Base-by-base conservation (phyloP, 2,888 invertebrate genomes). In the Syrphus vitripennis region DNA sequence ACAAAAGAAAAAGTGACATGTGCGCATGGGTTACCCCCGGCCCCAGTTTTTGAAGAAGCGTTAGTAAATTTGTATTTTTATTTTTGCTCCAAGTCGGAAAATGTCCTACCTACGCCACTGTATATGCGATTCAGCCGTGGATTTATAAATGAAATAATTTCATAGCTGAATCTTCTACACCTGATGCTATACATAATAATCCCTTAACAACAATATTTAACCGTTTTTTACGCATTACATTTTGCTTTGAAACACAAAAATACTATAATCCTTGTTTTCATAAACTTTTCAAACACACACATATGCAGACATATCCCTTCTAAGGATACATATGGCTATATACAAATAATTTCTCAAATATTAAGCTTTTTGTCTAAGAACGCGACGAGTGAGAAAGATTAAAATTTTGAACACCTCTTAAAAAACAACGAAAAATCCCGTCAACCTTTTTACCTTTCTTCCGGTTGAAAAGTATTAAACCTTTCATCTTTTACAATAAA, bases 361-460 rank as follows among this genome's bases (percentile, higher is more conserved):
- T 9, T 26, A 63, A 42, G 24, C 63, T 53, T 63, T 67, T 24
- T 45, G 50, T 53, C 7, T 34, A 69, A 37, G 21, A n/a, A n/a
- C n/a, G n/a, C n/a, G n/a, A 83, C n/a, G 16, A 37, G 55, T 71
- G 59, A 76, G 57, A 53, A 71, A 69, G 71, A 76, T 67, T 34
- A 67, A n/a, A 76, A 81, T 59, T 80, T 80, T 80, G 31, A 72
- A 55, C 84, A 76, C 80, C 53, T 34, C 37, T 40, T 19, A 1
- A n/a, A n/a, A n/a, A n/a, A 16, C 19, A n/a, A 24, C 7, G 24
- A 4, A 14, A 59, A 45, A 31, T 37, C 34, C 29, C n/a, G n/a
- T n/a, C n/a, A n/a, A n/a, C n/a, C n/a, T 4, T 2, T 34, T 12
- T 48, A 14, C 45, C 45, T 53, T 50, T 31, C 34, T 40, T 40